Base-by-base conservation (phyloP, 2,888 invertebrate genomes). In the Disparrhopalites patrizii region DNA sequence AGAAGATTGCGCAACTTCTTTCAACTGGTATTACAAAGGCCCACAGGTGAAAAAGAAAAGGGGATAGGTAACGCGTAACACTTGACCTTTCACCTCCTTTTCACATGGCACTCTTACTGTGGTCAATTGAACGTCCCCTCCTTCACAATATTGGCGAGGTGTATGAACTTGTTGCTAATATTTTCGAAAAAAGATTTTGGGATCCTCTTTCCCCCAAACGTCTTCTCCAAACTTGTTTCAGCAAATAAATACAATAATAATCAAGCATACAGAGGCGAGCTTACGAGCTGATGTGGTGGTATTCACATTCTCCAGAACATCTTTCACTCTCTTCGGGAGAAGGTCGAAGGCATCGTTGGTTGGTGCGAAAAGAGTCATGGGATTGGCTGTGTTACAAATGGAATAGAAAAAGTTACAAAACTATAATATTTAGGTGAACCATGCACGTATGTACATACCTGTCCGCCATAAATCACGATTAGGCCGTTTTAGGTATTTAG, bases 301-400 rank as follows among this genome's bases (percentile, higher is more conserved):
- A 36, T 40, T 62, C n/a, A 20, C 28, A 54, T 20, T 54, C 62
- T 75, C 75, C 61, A 75, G 62, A 50, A 72, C 67, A 43, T 70
- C 65, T 61, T 66, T 70, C 1, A 75, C 68, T 54, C 73, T 58
- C 1, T 60, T 27, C n/a, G 73, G 73, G 61, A 75, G 65, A 47
- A 73, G 61, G 40, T 75, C 75, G 65, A 73, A 75, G 43, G 73
- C 75, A 40, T 75, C 75, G 67, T 75, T 74, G 5, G 74, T 74
- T 13, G 75, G 75, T 15, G 75, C 75, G 67, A 75, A 75, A 28
- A 75, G 68, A 43, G 75, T 75, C 56, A 75, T 71, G 25, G 75
- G 74, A 63, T 73, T 73, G 33, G 54, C 75, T 75, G 57, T n/a
- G 65, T 66, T 52, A 55, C 2, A 7, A 55, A 30, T 33, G 20